A percentile compares a stretch with the other conserved stretches of the same genome.
These are phyloP conservation scores for Axis porcinus DNA, from an alignment of 2,113 vertebrate genomes.

Conservation along the genomic window DNA sequence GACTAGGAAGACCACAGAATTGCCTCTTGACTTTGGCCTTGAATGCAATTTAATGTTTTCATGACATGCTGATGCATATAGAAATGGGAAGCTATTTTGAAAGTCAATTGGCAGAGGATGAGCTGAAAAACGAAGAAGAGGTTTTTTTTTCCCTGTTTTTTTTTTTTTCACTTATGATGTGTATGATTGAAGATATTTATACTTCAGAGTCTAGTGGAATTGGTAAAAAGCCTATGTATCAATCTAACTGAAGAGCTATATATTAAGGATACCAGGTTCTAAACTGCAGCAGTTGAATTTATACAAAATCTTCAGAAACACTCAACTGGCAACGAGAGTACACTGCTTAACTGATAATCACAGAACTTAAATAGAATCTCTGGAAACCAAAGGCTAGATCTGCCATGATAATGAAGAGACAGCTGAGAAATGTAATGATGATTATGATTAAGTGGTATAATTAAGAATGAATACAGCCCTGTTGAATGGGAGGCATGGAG, in stretches of 20 bases:
- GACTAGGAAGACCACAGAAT: neutral
- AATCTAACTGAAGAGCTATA: neutral
- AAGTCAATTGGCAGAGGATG: neutral
- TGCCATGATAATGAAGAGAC: neutral
- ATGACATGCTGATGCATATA: neutral
- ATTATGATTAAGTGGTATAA: slow-evolving; percentile 15
- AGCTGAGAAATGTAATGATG: slow-evolving; percentile 24
- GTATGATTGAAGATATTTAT: neutral
- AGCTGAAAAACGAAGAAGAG: neutral
- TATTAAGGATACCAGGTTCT: neutral
- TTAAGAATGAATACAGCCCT: slow-evolving; percentile 6
- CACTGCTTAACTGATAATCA: neutral
- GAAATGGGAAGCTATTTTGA: neutral
- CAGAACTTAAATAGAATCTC: slow-evolving; percentile 17
- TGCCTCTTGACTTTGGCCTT: neutral
- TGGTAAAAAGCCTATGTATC: neutral
- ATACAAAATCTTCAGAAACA: neutral
- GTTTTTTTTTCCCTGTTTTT: neutral
- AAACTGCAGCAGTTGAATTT: neutral
- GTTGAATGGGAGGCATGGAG: neutral
- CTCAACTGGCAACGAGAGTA: neutral
- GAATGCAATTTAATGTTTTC: neutral
- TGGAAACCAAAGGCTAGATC: neutral
- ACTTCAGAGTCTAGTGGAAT: neutral
- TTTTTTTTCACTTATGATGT: neutral